A percentile compares a stretch with the other conserved stretches of the same genome.
Conservation (phyloP, 2,113 vertebrate genomes). For the Dipodomys stephensi region DNA sequence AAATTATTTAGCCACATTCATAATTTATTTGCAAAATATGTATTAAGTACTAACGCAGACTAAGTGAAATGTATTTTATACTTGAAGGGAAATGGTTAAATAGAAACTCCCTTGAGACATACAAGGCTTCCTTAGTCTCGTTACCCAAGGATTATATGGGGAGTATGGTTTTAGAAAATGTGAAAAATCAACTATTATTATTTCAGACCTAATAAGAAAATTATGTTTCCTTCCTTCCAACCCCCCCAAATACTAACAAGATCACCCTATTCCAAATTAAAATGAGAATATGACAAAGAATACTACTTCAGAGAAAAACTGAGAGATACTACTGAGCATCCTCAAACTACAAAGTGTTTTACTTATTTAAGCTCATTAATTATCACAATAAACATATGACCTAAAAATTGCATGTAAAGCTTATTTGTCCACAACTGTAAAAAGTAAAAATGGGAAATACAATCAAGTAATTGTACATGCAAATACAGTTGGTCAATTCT, state of each 20-base stretch:
- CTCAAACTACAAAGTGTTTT: neutral
- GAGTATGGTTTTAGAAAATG: neutral
- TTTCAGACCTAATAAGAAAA: neutral
- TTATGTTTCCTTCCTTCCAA: neutral
- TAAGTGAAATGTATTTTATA: neutral
- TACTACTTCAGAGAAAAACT: neutral
- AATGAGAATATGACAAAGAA: neutral
- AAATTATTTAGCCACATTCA: neutral
- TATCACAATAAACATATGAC: neutral
- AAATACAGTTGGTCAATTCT: neutral
- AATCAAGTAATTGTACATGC: neutral
- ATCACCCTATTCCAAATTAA: neutral
- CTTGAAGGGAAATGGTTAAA: neutral
- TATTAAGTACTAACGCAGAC: neutral
- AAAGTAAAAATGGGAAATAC: neutral
- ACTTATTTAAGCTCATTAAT: neutral
- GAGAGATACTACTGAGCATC: neutral
- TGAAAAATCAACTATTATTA: neutral
- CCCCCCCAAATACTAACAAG: neutral
- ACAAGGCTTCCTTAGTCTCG: neutral
- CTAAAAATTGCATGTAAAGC: neutral
- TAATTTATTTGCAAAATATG: neutral
- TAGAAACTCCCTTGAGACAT: neutral
- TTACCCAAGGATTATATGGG: neutral
- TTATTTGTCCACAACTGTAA: slow-evolving; percentile 20